Conservation (phyloP, 2,888 invertebrate species). For the Apodemia zela region DNA sequence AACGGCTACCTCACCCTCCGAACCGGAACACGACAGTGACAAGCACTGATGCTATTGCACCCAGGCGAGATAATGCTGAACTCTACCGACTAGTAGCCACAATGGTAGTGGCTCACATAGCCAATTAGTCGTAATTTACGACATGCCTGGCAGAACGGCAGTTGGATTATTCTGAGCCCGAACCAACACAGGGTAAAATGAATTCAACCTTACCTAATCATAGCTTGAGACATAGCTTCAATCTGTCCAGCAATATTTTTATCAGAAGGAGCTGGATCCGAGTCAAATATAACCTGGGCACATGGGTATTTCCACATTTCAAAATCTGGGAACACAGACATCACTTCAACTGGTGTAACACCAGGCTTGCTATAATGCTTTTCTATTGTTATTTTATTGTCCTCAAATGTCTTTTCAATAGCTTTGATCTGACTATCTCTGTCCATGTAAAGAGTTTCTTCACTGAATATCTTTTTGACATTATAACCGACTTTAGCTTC, state of each 20-base stretch:
- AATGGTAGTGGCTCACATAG: too few species aligned
- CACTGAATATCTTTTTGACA: constrained; percentile 95
- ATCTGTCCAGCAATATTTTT: constrained; percentile 92
- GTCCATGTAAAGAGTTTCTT: constrained; percentile 97
- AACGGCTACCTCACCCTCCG: too few species aligned
- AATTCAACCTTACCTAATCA: constrained; percentile 87
- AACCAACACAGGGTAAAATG: not conserved
- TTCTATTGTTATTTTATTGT: constrained; percentile 90
- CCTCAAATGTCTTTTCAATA: constrained; percentile 98
- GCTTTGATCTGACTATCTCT: constrained; percentile 98
- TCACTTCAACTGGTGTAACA: constrained; percentile 91
- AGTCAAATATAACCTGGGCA: constrained; percentile 98
- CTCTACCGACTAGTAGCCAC: too few species aligned
- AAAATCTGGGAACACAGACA: constrained; percentile 96
- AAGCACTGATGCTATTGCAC: too few species aligned
- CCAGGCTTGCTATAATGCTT: constrained; percentile 98
- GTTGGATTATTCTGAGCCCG: too few species aligned
- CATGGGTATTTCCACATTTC: constrained; percentile 98
- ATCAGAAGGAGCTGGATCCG: constrained; percentile 96
- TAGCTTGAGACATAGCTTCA: constrained; percentile 99
- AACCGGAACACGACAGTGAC: too few species aligned
- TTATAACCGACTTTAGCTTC: constrained; percentile 99
- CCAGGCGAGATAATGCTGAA: too few species aligned
- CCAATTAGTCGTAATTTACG: too few species aligned
- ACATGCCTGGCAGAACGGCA: too few species aligned